phyloP scores from a whole-genome alignment of 1,140 invertebrate species.

The Drosophila sulfurigaster region DNA sequence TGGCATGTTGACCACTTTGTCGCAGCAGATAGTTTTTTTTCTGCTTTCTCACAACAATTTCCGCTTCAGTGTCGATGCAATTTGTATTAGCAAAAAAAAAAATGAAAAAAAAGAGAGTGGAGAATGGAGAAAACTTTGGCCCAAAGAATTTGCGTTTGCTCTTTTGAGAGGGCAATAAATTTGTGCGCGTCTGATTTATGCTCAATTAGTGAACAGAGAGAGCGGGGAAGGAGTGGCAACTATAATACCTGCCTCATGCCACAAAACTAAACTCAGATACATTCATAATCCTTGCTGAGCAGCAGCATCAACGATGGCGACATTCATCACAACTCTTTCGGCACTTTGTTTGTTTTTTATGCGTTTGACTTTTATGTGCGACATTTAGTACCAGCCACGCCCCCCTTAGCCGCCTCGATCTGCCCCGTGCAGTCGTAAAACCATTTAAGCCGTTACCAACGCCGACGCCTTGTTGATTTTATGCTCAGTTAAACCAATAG shows the following conservation, averaged over 20 bases:
- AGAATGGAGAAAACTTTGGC: constrained; percentile 25
- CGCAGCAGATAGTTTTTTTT: constrained; percentile 41
- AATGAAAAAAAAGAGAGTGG: not conserved
- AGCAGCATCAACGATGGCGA: constrained; percentile 1
- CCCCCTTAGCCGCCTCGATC: not conserved
- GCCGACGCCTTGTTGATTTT: constrained; percentile 76
- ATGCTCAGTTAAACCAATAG: constrained; percentile 75
- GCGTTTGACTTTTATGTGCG: constrained; percentile 68
- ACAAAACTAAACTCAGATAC: constrained; percentile 16
- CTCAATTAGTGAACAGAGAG: constrained; percentile 63
- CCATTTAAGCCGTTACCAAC: constrained; percentile 67
- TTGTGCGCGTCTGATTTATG: constrained; percentile 70
- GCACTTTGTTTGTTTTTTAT: constrained; percentile 61
- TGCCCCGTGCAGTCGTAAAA: constrained; percentile 59
- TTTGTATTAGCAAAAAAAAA: constrained; percentile 70
- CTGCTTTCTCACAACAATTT: constrained; percentile 55
- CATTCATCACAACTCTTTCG: constrained; percentile 78
- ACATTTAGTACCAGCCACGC: constrained; percentile 46
- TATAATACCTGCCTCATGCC: not conserved
- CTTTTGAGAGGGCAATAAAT: constrained; percentile 66
- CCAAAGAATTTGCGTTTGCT: constrained; percentile 62
- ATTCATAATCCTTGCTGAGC: constrained; percentile 62
- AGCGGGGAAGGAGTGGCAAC: not conserved
- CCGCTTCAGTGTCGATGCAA: constrained; percentile 79
- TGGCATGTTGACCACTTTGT: constrained; percentile 82